phyloP scores from a whole-genome alignment of 2,797 vertebrate species.

The Takifugu rubripes region DNA sequence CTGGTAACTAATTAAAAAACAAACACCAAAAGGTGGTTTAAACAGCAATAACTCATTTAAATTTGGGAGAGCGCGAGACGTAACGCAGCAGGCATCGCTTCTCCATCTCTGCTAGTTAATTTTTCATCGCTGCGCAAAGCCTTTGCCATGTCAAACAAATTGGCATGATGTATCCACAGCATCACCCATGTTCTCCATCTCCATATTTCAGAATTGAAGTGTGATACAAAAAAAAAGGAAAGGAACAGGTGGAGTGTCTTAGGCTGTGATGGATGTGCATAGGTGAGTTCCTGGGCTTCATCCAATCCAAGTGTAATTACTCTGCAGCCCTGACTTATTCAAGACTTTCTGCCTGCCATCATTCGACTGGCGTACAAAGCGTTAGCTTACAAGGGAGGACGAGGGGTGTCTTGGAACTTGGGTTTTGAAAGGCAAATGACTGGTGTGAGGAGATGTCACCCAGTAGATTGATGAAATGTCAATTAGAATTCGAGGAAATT shows the following conservation, averaged over 20 bases:
- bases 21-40: too few species aligned
- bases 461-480: neutral
- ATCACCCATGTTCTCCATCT: slow-evolving; percentile 31
- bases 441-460: slow-evolving; percentile 12
- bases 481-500: neutral
- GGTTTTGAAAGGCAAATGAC: slow-evolving; percentile 5
- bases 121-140: slow-evolving; percentile 28
- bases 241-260: slow-evolving; percentile 42
- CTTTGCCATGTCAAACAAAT: slow-evolving; percentile 41
- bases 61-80: too few species aligned
- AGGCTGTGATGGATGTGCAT: slow-evolving; percentile 61
- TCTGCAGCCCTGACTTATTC: slow-evolving; percentile 58
- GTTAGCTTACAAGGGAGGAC: slow-evolving; percentile 26
- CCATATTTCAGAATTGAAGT: slow-evolving; percentile 46
- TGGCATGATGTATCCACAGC: slow-evolving; percentile 24
- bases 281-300: slow-evolving; percentile 41
- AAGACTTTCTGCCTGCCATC: slow-evolving; percentile 46
- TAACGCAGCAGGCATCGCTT: neutral
- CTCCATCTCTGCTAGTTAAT: slow-evolving; percentile 9
- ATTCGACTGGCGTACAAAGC: slow-evolving; percentile 32
- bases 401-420: slow-evolving; percentile 10
- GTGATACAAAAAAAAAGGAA: slow-evolving; percentile 28
- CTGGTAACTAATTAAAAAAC: too few species aligned
- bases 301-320: slow-evolving; percentile 57
- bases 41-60: too few species aligned